Percentiles rank a stretch among this genome's conserved stretches.
Evolutionary conservation across 1,140 invertebrate genomes (phyloP).

Genomic region (Anadara kagoshimensis): DNA sequence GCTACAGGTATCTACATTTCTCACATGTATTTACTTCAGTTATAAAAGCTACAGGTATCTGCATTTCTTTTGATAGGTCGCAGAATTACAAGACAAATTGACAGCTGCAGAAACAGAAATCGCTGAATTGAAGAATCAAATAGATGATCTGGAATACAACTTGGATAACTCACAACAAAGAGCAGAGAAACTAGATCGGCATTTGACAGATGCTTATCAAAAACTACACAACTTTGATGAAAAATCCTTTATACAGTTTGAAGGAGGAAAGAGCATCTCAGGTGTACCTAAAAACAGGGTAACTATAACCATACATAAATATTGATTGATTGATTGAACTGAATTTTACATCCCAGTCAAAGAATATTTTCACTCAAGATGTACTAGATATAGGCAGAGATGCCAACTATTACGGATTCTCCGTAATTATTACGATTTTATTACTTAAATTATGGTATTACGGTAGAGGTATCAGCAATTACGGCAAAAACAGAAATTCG

Average conservation of each 20-base stretch:
- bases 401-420: too few relatives aligned
- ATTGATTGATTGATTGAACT: too few relatives aligned
- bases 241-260: conserved; percentile 65
- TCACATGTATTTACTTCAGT: too few relatives aligned
- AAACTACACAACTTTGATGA: conserved; percentile 79
- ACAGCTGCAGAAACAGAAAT: conserved; percentile 94
- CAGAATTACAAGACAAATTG: conserved; percentile 92
- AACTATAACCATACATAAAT: neutral
- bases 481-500: too few relatives aligned
- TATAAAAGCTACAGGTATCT: too few relatives aligned
- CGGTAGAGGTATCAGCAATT: too few relatives aligned
- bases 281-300: conserved; percentile 66
- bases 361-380: too few relatives aligned
- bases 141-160: conserved; percentile 96
- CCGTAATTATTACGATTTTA: too few relatives aligned
- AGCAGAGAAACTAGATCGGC: conserved; percentile 89
- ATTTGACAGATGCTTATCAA: conserved; percentile 84
- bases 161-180: conserved; percentile 85
- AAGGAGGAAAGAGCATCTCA: conserved; percentile 62
- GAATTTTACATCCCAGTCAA: too few relatives aligned
- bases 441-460: too few relatives aligned
- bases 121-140: conserved; percentile 95
- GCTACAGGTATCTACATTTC: too few relatives aligned
- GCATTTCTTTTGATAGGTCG: conserved; percentile 80
- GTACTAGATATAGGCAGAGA: too few relatives aligned